A percentile compares a stretch with the other conserved stretches of the same genome.
Evolutionary conservation across 37 sponge, comb jelly and placozoan genomes (phyloP).

Genomic region (Axinella damicornis): DNA sequence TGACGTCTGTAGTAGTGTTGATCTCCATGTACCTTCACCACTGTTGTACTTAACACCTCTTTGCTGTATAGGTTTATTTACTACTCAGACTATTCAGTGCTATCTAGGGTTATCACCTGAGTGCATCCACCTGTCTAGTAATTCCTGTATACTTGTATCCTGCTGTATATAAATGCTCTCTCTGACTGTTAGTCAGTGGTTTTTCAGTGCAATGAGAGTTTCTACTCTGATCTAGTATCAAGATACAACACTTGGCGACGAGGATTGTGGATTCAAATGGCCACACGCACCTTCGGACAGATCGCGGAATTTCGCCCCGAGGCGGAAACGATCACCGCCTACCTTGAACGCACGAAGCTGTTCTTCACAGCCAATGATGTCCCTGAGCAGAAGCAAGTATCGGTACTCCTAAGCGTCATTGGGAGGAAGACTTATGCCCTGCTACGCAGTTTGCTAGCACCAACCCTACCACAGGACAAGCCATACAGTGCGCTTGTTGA

Average conservation of each 20-base stretch:
- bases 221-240: too few species aligned
- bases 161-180: too few species aligned
- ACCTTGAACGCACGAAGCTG: not conserved
- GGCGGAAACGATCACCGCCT: not conserved
- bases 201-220: too few species aligned
- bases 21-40: too few species aligned
- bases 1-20: too few species aligned
- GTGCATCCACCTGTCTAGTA: too few species aligned
- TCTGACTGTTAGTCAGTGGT: too few species aligned
- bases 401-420: not conserved
- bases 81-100: too few species aligned
- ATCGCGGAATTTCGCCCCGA: not conserved
- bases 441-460: not conserved
- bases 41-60: too few species aligned
- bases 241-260: constrained; percentile 2
- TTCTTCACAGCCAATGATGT: not conserved
- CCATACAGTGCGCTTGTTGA: not conserved
- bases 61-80: too few species aligned
- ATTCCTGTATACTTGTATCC: too few species aligned
- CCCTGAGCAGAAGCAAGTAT: constrained; percentile 1
- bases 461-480: not conserved
- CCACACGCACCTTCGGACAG: not conserved
- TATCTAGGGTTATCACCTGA: too few species aligned
- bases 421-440: not conserved
- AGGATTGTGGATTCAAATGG: not conserved